Base-by-base conservation (phyloP, 1,140 invertebrate species). In the Alviniconcha marisindica region DNA sequence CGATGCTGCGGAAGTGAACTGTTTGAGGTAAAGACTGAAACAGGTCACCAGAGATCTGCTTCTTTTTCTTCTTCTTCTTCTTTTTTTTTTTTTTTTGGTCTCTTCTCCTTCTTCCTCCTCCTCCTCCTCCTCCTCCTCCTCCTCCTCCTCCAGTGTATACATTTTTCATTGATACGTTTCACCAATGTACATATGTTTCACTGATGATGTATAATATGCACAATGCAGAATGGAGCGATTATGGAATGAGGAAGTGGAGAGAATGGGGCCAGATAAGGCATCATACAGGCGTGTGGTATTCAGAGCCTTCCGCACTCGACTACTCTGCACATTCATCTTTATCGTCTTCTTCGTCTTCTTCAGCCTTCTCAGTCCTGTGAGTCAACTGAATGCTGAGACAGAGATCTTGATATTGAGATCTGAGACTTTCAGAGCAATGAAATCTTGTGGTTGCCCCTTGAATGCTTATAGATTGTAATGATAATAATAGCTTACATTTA, bases 291-390 rank as follows among this genome's bases (percentile, higher is more conserved):
- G 89, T 38, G 94, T 94, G 2, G 90, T 94, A 1, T 95, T 94
- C 93, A 90, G 91, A 83, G 96, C 96, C 86, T 93, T 94, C 28
- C 91, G 93, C 77, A 95, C 94, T 14, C 92, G 95, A 74, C 85
- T 95, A 60, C 88, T 95, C 2, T 79, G 95, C 66, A 92, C 94
- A 10, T 93, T 93, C 38, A 74, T 94, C 63, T 90, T 95, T 36
- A 94, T 95, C 73, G 84, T 94, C 15, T 85, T 94, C 1, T 94
- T 94, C 77, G 88, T 95, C 28, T 88, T 94, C 36, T 91, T 95
- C 83, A 95, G 95, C 81, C 96, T 96, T 88, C 88, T 95, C 77
- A 94, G 94, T 84, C 95, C 95, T 42, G 95, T 95, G 93, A 93
- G 94, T 88, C n/a, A 83, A 24, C 69, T 24, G 14, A 71, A 18